Evolutionary conservation across 2,113 vertebrate species (phyloP).

Genomic region (Recurvirostra avosetta): DNA sequence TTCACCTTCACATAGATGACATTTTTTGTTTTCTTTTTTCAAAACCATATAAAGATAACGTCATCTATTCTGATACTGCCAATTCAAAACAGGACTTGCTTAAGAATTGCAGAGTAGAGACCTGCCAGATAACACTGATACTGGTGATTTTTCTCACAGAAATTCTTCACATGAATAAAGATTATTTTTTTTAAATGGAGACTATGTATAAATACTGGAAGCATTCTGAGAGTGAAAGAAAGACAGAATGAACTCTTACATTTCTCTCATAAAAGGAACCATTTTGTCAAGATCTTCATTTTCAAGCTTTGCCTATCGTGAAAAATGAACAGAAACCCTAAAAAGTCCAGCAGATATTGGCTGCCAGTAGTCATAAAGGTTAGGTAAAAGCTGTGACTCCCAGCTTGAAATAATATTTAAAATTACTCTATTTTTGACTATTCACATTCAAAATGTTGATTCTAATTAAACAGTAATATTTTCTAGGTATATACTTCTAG

Average conservation of each 20-base stretch:
- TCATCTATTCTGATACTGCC: conserved; percentile 55
- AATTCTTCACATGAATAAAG: conserved; percentile 61
- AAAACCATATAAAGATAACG: conserved; percentile 62
- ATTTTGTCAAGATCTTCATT: neutral
- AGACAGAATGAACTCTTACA: neutral
- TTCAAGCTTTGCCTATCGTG: neutral
- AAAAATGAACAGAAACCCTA: neutral
- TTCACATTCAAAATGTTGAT: neutral
- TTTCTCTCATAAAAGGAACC: neutral
- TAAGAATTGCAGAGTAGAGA: conserved; percentile 43
- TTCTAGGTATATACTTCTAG: neutral
- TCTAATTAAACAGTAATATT: neutral
- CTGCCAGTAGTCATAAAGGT: neutral
- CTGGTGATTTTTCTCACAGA: conserved; percentile 16
- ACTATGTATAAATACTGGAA: neutral
- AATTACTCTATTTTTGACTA: neutral
- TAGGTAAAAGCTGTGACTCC: neutral
- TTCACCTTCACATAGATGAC: conserved; percentile 62
- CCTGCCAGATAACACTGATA: conserved; percentile 63
- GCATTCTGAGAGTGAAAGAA: neutral
- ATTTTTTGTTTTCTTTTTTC: conserved; percentile 41
- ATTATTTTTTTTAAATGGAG: neutral
- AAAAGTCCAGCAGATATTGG: neutral
- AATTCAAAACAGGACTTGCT: conserved; percentile 39
- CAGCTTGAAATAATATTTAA: neutral